A percentile compares a stretch with the other conserved stretches of the same genome.
phyloP scores from a whole-genome alignment of 2,113 vertebrate species.

The Irena cyanogastra region DNA sequence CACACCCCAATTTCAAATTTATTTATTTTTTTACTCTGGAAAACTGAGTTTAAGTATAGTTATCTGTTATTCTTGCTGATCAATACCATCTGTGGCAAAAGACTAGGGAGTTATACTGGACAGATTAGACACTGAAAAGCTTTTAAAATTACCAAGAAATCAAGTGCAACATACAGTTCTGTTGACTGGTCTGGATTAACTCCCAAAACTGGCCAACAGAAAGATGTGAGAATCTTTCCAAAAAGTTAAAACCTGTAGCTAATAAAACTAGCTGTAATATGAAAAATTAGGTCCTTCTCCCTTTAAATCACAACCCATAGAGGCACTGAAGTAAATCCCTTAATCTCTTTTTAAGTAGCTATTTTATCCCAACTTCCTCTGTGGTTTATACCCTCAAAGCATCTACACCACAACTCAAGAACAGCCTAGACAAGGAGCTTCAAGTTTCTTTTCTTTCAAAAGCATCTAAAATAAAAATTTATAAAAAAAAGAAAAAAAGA shows the following conservation, averaged over 20 bases:
- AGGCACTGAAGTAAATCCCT: slow-evolving; percentile 53
- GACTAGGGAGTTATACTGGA: not conserved
- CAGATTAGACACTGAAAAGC: not conserved
- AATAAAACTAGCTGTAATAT: slow-evolving; percentile 20
- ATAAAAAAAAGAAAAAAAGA: accelerated
- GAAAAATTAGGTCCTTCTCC: slow-evolving; percentile 32
- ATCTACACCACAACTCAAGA: slow-evolving; percentile 39
- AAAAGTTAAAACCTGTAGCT: slow-evolving; percentile 38
- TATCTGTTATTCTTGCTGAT: slow-evolving; percentile 11
- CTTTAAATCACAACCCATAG: slow-evolving; percentile 53
- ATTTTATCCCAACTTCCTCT: slow-evolving; percentile 64
- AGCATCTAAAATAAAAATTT: not conserved
- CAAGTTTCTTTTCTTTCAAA: not conserved
- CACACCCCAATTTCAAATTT: not conserved
- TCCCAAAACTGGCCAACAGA: not conserved
- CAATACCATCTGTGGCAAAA: slow-evolving; percentile 10
- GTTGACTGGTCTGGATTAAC: slow-evolving; percentile 19
- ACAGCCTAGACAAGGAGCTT: not conserved
- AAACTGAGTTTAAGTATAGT: not conserved
- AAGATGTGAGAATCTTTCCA: slow-evolving; percentile 20
- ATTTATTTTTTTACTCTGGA: not conserved
- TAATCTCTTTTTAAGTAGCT: slow-evolving; percentile 65
- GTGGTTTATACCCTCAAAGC: slow-evolving; percentile 57
- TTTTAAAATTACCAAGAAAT: slow-evolving; percentile 17
- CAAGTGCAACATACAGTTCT: not conserved